Evolutionary conservation across 2,888 invertebrate genomes (phyloP).

Genomic region (Rhodophaea formosa): DNA sequence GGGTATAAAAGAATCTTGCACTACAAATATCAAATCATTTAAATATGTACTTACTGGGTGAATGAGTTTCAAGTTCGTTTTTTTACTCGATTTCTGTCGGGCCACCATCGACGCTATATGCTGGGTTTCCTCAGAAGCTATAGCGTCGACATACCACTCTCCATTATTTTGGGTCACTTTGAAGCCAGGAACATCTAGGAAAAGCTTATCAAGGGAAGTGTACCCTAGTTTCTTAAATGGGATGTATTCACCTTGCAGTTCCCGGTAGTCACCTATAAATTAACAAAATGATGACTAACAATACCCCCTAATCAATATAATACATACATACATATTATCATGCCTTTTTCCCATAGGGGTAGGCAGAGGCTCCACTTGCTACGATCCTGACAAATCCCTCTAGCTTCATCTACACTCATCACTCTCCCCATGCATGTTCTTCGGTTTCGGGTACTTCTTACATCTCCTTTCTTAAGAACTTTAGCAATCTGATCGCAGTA

Average conservation of each 20-base stretch:
- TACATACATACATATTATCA: no score
- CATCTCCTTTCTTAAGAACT: no score
- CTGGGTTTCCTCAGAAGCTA: constrained; percentile 79
- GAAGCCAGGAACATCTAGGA: constrained; percentile 80
- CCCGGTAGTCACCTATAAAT: constrained; percentile 81
- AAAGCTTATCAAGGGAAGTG: constrained; percentile 79
- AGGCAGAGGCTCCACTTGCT: no score
- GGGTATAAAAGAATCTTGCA: no score
- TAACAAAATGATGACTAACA: neutral
- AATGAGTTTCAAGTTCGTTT: constrained; percentile 52
- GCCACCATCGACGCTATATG: constrained; percentile 81
- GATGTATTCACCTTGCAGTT: constrained; percentile 83
- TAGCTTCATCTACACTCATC: no score
- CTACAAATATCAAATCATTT: neutral
- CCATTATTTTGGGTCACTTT: constrained; percentile 74
- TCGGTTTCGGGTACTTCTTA: no score
- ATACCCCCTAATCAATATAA: no score
- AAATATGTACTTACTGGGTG: constrained; percentile 48
- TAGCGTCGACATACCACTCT: constrained; percentile 80
- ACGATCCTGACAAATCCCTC: no score
- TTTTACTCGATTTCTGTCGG: constrained; percentile 69
- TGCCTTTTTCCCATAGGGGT: no score
- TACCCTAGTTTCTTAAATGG: constrained; percentile 83
- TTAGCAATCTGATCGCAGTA: no score
- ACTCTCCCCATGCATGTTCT: no score